Evolutionary conservation across 2,797 vertebrate genomes (phyloP), one percentile per base, ranked within the genome.

Genomic region (Xenopus petersii): DNA sequence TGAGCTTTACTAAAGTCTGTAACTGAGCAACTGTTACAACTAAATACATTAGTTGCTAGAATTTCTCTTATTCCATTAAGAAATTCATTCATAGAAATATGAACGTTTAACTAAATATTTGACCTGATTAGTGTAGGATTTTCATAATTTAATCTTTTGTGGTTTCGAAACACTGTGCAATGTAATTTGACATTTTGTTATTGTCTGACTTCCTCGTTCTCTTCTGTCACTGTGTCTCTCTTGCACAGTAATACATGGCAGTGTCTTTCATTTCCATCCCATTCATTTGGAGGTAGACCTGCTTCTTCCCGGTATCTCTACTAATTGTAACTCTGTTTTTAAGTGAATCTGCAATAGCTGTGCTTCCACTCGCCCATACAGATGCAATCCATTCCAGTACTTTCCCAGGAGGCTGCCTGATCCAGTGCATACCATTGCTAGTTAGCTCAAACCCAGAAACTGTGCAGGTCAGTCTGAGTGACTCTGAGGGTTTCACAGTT

Each of bases 371-470:
- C 33, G 3, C 12, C 48, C 47, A 54, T 54, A 24, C 33, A 68
- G 1, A 48, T 26, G 73, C 73, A 12, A 79, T 51, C 77, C 77
- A 79, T n/a, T 63, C 36, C 13, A 67, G 2, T 6, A 16, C n/a
- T 17, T 71, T 13, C 2, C 63, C 16, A 0, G 17, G 2, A 0
- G 9, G 12, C 51, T 75, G 62, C 33, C 42, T 21, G 1, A 67
- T 10, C 71, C 64, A 79, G 7, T 64, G 2, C 2, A 69, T 65
- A 1, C 0, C 0, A 51, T 67, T 21, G 65, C 10, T 66, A 62
- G 15, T 24, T 36, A 79, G 64, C 0, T 71, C 68, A 56, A 8
- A 54, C 4, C 70, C 74, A 5, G 74, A 71, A 6, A 71, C 33
- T 11, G 71, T 8, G 4, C 74, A 70, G 11, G 56, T 59, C 6